These are phyloP conservation scores for Rhyacophila brunnea DNA, from an alignment of 1,140 invertebrate genomes.

Conservation along the genomic window DNA sequence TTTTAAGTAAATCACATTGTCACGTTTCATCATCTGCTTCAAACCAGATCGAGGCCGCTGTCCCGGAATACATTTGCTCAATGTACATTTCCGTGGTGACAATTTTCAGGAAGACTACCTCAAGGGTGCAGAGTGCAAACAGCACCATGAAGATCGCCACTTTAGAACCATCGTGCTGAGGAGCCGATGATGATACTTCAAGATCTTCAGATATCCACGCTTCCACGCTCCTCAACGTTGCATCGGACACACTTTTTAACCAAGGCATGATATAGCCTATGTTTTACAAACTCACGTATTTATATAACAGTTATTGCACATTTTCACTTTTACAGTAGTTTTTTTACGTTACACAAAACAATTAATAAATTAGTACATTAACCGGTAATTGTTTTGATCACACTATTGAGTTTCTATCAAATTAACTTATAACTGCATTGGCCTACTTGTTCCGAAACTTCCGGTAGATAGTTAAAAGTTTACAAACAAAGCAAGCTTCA, in stretches of 20 bases:
- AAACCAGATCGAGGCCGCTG: constrained; percentile 57
- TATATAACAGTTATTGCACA: too few species aligned
- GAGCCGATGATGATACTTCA: constrained; percentile 42
- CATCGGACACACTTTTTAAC: constrained; percentile 37
- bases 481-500: too few species aligned
- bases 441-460: too few species aligned
- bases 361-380: too few species aligned
- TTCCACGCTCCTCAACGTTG: constrained; percentile 43
- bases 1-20: too few species aligned
- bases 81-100: constrained; percentile 54
- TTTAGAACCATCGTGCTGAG: constrained; percentile 54
- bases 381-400: too few species aligned
- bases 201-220: constrained; percentile 43
- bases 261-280: constrained; percentile 10
- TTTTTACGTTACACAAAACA: too few species aligned
- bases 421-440: too few species aligned
- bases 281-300: too few species aligned
- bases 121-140: constrained; percentile 66
- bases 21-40: constrained; percentile 53
- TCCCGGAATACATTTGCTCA: constrained; percentile 28
- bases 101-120: constrained; percentile 66
- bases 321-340: too few species aligned
- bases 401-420: too few species aligned
- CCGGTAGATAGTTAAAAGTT: too few species aligned
- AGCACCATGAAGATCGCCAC: constrained; percentile 64